Conservation (phyloP, 2,113 vertebrate genomes). For the Grantiella picta region DNA sequence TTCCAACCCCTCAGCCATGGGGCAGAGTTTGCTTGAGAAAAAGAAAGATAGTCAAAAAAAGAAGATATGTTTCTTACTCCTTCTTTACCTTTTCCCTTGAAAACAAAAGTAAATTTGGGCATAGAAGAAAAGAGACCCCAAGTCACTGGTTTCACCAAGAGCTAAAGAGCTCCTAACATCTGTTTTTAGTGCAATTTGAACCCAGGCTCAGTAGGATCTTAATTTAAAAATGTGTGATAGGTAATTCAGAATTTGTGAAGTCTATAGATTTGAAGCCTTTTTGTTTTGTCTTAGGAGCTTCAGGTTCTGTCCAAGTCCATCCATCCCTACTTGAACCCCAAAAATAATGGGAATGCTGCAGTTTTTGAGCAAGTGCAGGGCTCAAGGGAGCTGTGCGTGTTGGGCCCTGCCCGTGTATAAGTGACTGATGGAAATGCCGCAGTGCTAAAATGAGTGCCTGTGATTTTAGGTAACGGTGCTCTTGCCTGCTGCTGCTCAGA, state of each 20-base stretch:
- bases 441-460: constrained; percentile 55
- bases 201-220: not conserved
- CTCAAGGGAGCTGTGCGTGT: constrained; percentile 1
- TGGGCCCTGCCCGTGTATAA: not conserved
- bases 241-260: not conserved
- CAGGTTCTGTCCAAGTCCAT: not conserved
- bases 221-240: not conserved
- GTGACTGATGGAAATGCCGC: not conserved
- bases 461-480: constrained; percentile 80
- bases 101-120: not conserved
- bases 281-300: not conserved
- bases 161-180: not conserved
- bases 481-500: constrained; percentile 80
- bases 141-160: not conserved
- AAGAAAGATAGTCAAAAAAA: not conserved
- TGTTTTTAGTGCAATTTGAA: not conserved
- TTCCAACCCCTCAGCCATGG: not conserved
- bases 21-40: not conserved
- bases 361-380: not conserved
- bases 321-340: not conserved
- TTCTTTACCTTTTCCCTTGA: not conserved
- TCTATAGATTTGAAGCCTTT: not conserved
- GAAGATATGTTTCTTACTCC: not conserved
- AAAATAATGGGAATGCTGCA: not conserved
- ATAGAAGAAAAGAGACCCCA: not conserved